These are phyloP conservation scores for Tor tambroides DNA, from an alignment of 2,113 vertebrate genomes.

Conservation along the genomic window DNA sequence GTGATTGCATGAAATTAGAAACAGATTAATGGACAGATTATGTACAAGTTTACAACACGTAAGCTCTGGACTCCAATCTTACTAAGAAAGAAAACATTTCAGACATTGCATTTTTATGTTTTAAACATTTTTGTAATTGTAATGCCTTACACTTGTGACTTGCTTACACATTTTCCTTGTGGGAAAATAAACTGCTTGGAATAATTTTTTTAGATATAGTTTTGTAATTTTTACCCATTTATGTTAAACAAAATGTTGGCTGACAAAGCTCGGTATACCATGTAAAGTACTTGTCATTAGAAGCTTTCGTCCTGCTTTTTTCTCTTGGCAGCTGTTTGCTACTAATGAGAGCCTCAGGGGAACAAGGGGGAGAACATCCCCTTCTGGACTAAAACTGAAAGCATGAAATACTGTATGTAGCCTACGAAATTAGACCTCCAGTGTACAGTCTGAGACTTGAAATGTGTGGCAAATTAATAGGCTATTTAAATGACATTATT, in stretches of 20 bases:
- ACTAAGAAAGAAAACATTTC: background rate
- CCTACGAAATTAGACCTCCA: background rate
- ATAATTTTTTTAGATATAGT: background rate
- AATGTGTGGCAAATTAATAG: background rate
- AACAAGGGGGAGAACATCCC: constrained; percentile 22
- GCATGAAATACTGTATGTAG: background rate
- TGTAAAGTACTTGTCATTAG: background rate
- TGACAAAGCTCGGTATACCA: background rate
- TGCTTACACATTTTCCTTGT: background rate
- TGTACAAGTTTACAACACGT: background rate
- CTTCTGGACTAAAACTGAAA: background rate
- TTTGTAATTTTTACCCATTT: background rate
- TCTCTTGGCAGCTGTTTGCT: background rate
- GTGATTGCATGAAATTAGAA: background rate
- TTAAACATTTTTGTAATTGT: background rate
- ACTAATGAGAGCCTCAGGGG: constrained; percentile 32
- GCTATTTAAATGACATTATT: background rate
- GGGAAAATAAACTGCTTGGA: background rate
- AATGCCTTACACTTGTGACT: background rate
- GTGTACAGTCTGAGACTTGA: background rate
- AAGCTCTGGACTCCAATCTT: background rate
- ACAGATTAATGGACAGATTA: background rate
- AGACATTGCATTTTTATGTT: background rate
- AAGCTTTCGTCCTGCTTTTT: background rate
- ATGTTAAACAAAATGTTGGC: background rate